phyloP scores from a whole-genome alignment of 2,888 invertebrate genomes.

The Dynastes maya region DNA sequence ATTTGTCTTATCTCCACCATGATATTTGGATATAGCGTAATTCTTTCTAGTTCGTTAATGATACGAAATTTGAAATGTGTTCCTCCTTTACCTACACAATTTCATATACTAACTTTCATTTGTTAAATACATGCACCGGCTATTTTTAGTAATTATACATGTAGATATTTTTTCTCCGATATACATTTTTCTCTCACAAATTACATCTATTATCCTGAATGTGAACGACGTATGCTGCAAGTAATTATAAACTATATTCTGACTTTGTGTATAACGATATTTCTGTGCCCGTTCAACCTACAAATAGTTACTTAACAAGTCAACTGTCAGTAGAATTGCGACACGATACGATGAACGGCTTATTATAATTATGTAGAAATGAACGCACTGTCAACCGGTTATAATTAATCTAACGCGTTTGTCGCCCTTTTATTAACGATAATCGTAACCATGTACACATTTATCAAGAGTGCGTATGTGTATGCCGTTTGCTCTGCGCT shows the following conservation, averaged over 20 bases:
- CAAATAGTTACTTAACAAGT: conserved; percentile 22
- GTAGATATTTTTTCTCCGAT: conserved; percentile 19
- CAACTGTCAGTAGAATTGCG: conserved; percentile 3
- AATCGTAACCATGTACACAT: not conserved
- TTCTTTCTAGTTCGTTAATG: no score
- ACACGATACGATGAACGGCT: conserved; percentile 3
- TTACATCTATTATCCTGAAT: conserved; percentile 10
- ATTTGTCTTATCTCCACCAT: no score
- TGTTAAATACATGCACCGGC: not conserved
- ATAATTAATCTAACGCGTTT: conserved; percentile 21
- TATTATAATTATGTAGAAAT: conserved; percentile 31
- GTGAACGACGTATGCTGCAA: conserved; percentile 15
- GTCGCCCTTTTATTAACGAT: conserved; percentile 7
- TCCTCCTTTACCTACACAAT: no score
- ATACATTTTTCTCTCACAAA: not conserved
- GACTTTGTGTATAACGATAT: conserved; percentile 8
- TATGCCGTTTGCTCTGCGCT: not conserved
- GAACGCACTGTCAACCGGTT: conserved; percentile 6
- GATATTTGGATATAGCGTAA: no score
- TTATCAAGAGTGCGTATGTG: not conserved
- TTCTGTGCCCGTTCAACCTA: conserved; percentile 27
- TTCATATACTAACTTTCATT: no score
- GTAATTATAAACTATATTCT: conserved; percentile 29
- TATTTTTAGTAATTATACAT: conserved; percentile 17
- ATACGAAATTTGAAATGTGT: no score